Evolutionary conservation across 2,113 vertebrate genomes (phyloP).

Genomic region (Sorex fumeus): DNA sequence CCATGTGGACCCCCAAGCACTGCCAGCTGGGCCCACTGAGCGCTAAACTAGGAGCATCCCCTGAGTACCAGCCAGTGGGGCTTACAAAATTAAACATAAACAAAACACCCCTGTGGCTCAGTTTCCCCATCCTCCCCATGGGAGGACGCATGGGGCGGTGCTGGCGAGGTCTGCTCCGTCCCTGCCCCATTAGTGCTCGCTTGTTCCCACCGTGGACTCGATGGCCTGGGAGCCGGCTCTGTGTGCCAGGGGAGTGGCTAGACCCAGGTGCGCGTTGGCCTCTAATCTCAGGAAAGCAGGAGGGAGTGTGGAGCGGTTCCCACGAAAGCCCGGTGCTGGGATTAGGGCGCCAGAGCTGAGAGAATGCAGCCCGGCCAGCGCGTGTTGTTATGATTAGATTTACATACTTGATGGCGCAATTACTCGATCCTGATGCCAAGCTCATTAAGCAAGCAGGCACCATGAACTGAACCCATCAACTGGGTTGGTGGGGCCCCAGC

Average conservation of each 20-base stretch:
- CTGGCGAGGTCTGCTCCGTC: no score
- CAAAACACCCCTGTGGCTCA: background rate
- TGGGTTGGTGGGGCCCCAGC: conserved; percentile 18
- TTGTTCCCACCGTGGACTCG: background rate
- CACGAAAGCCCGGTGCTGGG: conserved; percentile 55
- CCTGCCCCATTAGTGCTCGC: background rate
- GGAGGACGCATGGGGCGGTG: no score
- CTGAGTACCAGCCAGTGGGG: no score
- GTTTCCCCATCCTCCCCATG: background rate
- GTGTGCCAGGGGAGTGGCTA: no score
- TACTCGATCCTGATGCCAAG: conserved; percentile 73
- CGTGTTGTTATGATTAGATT: conserved; percentile 78
- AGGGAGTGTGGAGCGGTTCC: conserved; percentile 57
- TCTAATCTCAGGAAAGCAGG: conserved; percentile 55
- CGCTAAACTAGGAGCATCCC: no score
- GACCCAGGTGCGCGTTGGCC: background rate
- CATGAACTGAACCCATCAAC: conserved; percentile 72
- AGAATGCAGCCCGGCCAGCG: conserved; percentile 67
- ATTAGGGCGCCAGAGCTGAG: conserved; percentile 73
- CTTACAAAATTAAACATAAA: no score
- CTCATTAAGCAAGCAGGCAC: conserved; percentile 79
- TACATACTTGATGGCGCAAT: conserved; percentile 79
- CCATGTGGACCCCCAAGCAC: no score
- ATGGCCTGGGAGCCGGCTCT: no score
- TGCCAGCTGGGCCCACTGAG: no score